Evolutionary conservation across 2,113 vertebrate species (phyloP).

Genomic region (Furnarius figulus): DNA sequence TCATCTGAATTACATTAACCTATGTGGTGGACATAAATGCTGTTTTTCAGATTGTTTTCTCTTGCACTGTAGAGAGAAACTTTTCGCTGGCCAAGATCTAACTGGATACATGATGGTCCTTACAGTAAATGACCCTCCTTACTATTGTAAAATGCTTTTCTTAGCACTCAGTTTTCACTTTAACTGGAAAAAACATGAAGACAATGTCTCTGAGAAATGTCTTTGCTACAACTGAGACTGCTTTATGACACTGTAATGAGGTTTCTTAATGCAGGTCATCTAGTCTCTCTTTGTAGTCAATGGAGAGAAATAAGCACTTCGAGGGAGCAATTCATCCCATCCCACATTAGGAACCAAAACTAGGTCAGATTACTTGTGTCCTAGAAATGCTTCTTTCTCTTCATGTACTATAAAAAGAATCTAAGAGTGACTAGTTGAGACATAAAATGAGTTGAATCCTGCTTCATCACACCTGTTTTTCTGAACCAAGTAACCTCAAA

Average conservation of each 20-base stretch:
- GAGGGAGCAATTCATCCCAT: not conserved
- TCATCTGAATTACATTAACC: not conserved
- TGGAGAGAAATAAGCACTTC: not conserved
- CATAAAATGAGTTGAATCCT: not conserved
- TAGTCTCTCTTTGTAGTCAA: not conserved
- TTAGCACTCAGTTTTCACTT: not conserved
- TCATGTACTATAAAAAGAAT: not conserved
- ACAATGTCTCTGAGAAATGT: not conserved
- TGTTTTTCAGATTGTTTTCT: conserved; percentile 1
- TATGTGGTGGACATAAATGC: not conserved
- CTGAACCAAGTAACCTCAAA: not conserved
- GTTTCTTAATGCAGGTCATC: not conserved
- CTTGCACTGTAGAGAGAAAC: not conserved
- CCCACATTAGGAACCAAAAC: not conserved
- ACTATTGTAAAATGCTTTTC: not conserved
- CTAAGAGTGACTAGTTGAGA: not conserved
- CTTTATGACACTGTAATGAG: not conserved
- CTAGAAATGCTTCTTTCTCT: conserved; percentile 16
- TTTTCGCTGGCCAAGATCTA: not conserved
- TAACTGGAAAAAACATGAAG: not conserved
- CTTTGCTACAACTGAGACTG: not conserved
- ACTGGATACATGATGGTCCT: not conserved
- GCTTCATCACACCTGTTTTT: not conserved
- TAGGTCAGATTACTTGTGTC: conserved; percentile 26
- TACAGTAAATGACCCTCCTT: not conserved